Evolutionary conservation across 2,888 invertebrate genomes (phyloP), one percentile per base, ranked within the genome.

Genomic region (Phaedon cochleariae): DNA sequence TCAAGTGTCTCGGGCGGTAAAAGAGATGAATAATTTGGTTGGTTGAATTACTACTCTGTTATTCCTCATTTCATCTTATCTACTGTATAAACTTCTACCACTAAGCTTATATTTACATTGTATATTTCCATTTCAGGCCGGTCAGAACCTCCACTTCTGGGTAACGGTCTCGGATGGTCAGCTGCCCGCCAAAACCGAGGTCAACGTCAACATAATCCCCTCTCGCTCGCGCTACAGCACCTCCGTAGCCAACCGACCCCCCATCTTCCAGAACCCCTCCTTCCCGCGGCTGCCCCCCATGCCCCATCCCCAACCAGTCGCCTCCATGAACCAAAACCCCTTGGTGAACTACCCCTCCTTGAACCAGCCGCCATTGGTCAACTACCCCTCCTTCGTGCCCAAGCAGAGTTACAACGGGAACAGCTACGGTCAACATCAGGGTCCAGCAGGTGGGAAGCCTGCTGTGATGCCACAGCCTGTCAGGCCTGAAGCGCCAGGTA

Each of bases 91-190:
- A n/a, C n/a, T n/a, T n/a, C n/a, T n/a, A n/a, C n/a, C n/a, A n/a
- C n/a, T n/a, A n/a, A n/a, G n/a, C n/a, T n/a, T n/a, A n/a, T n/a
- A n/a, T n/a, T n/a, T n/a, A n/a, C n/a, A n/a, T n/a, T n/a, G n/a
- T n/a, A n/a, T n/a, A n/a, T n/a, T n/a, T n/a, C n/a, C n/a, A 77
- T 84, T 84, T 64, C 80, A 92, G 91, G 90, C 85, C 63, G 91
- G 90, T 6, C 85, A 90, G 77, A 86, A 88, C 73, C 86, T 91
- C 75, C 87, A 87, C 71, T 84, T 92, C 17, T 91, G 89, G 82
- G 89, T 92, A 58, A 90, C 89, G 1, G 90, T 88, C 15, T 86
- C 85, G 18, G 90, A 91, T 80, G 91, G 91, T 4, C 85, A 86
- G 66, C 83, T 90, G 52, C 85, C 86, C 5, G 87, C 90, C 1